Conservation (phyloP, 2,888 invertebrate genomes). For the Chymomyza amoena region DNA sequence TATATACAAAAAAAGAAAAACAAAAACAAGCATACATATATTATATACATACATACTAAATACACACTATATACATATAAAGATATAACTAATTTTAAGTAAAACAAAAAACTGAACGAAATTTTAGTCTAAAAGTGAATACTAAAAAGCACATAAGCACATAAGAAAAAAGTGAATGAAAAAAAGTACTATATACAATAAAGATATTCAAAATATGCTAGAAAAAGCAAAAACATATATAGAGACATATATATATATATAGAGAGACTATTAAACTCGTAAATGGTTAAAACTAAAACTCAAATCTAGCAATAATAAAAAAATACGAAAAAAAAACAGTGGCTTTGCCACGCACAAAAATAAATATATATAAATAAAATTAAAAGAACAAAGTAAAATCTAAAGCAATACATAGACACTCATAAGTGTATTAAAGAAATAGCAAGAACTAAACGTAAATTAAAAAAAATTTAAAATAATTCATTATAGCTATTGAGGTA, state of each 20-base stretch:
- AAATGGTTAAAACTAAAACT: constrained; percentile 14
- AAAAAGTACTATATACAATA: constrained; percentile 58
- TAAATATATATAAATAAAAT: constrained; percentile 36
- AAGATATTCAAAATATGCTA: constrained; percentile 70
- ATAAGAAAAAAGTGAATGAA: constrained; percentile 39
- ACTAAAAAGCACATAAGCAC: constrained; percentile 22
- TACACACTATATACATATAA: constrained; percentile 16
- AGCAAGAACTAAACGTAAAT: constrained; percentile 21
- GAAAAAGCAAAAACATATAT: constrained; percentile 40
- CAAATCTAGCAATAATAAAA: constrained; percentile 8
- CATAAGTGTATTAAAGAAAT: constrained; percentile 58
- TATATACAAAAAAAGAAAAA: constrained; percentile 3
- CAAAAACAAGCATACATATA: constrained; percentile 11
- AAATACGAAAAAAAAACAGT: constrained; percentile 29
- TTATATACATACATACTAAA: constrained; percentile 27
- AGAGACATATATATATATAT: constrained; percentile 27
- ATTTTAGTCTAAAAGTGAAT: constrained; percentile 55
- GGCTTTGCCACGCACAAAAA: constrained; percentile 21
- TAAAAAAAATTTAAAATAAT: constrained; percentile 21
- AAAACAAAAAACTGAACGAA: constrained; percentile 37
- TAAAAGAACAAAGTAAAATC: constrained; percentile 22
- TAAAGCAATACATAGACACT: constrained; percentile 71
- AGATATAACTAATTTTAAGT: not conserved
- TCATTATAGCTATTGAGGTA: constrained; percentile 19
- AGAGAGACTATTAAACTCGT: constrained; percentile 15